Conservation (phyloP, 2,888 invertebrate genomes). For the Lasioglossum vierecki region DNA sequence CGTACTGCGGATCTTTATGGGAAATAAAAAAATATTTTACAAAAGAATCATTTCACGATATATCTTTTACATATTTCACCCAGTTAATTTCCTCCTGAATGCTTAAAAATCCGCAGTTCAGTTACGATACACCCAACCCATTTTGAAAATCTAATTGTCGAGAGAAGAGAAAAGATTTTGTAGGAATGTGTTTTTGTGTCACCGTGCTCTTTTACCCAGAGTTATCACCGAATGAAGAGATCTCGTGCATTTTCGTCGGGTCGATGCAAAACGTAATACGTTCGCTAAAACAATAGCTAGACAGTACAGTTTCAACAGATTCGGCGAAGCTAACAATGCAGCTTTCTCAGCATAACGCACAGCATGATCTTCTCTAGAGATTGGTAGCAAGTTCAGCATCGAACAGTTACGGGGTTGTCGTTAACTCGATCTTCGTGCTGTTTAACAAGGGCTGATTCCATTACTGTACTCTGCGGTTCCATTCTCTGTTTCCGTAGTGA, state of each 20-base stretch:
- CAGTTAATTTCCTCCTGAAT: too few relatives aligned
- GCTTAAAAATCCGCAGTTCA: too few relatives aligned
- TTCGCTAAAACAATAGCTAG: background rate
- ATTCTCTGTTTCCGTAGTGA: background rate
- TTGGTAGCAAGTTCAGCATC: background rate
- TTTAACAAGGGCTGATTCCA: conserved; percentile 8
- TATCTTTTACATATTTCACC: too few relatives aligned
- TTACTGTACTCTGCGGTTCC: conserved; percentile 8
- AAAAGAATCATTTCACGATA: too few relatives aligned
- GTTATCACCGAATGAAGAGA: too few relatives aligned
- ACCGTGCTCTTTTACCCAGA: background rate
- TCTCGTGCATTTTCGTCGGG: background rate
- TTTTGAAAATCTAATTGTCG: background rate
- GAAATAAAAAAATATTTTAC: too few relatives aligned
- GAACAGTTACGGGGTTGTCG: conserved; percentile 2
- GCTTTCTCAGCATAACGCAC: background rate
- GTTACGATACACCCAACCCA: background rate
- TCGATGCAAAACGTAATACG: background rate
- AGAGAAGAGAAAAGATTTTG: background rate
- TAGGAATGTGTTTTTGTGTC: background rate
- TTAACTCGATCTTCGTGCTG: conserved; percentile 13
- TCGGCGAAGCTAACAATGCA: background rate
- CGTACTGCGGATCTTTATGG: too few relatives aligned
- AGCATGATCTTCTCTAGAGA: background rate
- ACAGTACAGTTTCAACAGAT: background rate